Evolutionary conservation across 30 jellyfish, hydroid and myxozoan species (phyloP).

Genomic region (Chrysaora quinquecirrha): DNA sequence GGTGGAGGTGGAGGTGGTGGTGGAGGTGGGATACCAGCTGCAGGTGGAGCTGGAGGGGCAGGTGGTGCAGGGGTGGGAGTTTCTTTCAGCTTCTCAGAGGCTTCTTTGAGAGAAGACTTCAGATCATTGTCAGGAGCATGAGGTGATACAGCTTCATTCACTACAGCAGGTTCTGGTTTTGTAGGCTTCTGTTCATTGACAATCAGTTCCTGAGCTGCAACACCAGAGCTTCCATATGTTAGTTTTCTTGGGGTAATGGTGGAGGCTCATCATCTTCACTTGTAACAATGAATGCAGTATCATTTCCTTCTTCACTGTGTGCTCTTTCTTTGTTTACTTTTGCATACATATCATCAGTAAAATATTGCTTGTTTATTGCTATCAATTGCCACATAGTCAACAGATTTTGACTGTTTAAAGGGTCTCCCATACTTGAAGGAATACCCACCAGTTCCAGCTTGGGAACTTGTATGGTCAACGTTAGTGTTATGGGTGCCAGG

Average conservation of each 20-base stretch:
- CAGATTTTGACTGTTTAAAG: background rate
- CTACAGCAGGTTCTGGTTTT: too few species aligned
- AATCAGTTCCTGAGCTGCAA: background rate
- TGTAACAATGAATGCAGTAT: background rate
- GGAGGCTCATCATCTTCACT: conserved; percentile 65
- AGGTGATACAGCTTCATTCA: background rate
- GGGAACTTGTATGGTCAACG: background rate
- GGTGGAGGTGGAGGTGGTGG: conserved; percentile 90
- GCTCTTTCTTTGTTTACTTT: conserved; percentile 47
- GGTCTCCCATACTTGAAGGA: background rate
- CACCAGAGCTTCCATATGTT: background rate
- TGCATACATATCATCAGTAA: conserved; percentile 45
- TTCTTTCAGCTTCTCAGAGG: background rate
- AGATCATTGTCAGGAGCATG: background rate
- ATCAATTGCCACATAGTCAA: too few species aligned
- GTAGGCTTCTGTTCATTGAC: background rate
- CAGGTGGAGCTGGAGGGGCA: conserved; percentile 40
- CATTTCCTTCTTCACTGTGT: background rate
- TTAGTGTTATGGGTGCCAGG: background rate
- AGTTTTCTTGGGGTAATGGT: conserved; percentile 70
- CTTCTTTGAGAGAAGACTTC: background rate
- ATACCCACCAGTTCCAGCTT: background rate
- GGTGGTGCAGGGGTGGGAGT: conserved; percentile 17
- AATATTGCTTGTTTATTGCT: background rate
- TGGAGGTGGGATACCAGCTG: background rate